Evolutionary conservation across 2,797 vertebrate genomes (phyloP).

Genomic region (Pachyuromys duprasi): DNA sequence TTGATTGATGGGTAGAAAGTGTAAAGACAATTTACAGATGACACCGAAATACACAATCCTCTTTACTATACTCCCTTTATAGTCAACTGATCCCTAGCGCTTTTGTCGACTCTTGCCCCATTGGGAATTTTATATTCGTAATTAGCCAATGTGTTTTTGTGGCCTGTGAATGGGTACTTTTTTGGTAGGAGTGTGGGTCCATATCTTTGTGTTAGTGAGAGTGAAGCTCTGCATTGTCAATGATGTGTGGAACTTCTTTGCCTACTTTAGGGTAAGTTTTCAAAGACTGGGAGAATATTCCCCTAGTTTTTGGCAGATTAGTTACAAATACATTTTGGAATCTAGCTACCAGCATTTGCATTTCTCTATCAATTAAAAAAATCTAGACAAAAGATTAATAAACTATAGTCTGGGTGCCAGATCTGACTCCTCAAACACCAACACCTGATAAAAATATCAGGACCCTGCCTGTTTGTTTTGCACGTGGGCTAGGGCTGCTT

Average conservation of each 20-base stretch:
- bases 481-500: neutral
- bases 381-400: neutral
- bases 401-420: neutral
- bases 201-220: neutral
- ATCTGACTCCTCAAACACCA: neutral
- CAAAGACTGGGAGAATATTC: neutral
- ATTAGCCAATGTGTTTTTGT: neutral
- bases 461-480: neutral
- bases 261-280: neutral
- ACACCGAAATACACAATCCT: neutral
- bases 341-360: neutral
- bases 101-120: neutral
- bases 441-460: neutral
- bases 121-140: neutral
- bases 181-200: neutral
- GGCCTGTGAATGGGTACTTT: neutral
- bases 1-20: neutral
- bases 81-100: neutral
- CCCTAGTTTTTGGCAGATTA: neutral
- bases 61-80: neutral
- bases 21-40: neutral
- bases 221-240: neutral
- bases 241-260: neutral
- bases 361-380: neutral
- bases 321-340: neutral